A percentile compares a stretch with the other conserved stretches of the same genome.
phyloP scores from a whole-genome alignment of 2,797 vertebrate species.

The Coregonus ussuriensis region DNA sequence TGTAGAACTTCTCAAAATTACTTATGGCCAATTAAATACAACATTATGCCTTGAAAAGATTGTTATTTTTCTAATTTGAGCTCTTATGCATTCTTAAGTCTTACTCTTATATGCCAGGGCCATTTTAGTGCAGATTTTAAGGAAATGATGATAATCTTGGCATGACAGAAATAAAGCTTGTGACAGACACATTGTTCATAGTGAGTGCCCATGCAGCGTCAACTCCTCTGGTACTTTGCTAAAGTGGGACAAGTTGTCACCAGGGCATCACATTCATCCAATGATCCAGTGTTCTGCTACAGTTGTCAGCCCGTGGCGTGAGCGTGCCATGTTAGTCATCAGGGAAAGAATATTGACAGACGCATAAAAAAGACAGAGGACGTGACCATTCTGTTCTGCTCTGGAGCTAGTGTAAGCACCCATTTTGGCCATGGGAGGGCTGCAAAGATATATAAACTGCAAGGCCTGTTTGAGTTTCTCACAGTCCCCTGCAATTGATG shows the following conservation, averaged over 20 bases:
- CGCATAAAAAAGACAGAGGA: not conserved
- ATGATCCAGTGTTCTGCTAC: not conserved
- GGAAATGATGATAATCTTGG: constrained; percentile 19
- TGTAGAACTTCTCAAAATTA: constrained; percentile 22
- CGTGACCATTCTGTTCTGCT: not conserved
- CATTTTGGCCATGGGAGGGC: constrained; percentile 12
- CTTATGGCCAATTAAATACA: constrained; percentile 26
- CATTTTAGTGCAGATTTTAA: constrained; percentile 18
- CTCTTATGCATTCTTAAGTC: constrained; percentile 23
- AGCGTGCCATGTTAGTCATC: not conserved
- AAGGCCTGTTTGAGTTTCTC: not conserved
- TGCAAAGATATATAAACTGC: constrained; percentile 22
- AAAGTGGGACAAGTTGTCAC: constrained; percentile 7
- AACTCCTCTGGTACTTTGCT: not conserved
- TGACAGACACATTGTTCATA: constrained; percentile 12
- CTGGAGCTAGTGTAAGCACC: constrained; percentile 10
- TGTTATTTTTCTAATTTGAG: constrained; percentile 3
- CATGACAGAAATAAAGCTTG: constrained; percentile 5
- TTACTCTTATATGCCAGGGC: constrained; percentile 5
- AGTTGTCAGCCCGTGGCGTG: not conserved
- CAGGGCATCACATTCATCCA: not conserved
- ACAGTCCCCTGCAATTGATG: not conserved
- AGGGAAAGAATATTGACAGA: constrained; percentile 4
- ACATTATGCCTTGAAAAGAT: constrained; percentile 4
- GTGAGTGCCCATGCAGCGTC: not conserved